Evolutionary conservation across 2,797 vertebrate species (phyloP).

Genomic region (Pristis pectinata): DNA sequence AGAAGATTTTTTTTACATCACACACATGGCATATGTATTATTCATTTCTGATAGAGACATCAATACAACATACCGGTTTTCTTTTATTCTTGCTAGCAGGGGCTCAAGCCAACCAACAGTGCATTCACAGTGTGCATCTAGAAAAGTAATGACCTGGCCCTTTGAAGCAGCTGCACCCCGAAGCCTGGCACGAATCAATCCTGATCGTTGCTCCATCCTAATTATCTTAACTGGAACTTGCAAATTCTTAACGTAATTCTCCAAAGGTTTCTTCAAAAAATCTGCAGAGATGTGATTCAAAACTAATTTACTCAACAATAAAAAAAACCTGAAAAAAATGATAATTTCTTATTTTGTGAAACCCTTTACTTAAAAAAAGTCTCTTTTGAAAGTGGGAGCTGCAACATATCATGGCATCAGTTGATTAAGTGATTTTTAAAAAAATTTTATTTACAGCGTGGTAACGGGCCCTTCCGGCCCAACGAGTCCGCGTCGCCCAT

Average conservation of each 20-base stretch:
- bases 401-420: neutral
- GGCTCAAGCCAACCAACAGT: conserved; percentile 91
- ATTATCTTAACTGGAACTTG: conserved; percentile 77
- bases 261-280: conserved; percentile 80
- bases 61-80: conserved; percentile 73
- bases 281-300: conserved; percentile 57
- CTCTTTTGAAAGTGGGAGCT: neutral
- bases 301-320: conserved; percentile 3
- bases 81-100: conserved; percentile 81
- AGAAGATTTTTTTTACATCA: neutral
- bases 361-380: neutral
- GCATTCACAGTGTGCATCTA: conserved; percentile 97
- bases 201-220: conserved; percentile 89
- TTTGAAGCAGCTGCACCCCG: conserved; percentile 79
- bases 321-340: neutral
- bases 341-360: neutral
- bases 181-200: conserved; percentile 84
- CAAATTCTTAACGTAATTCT: conserved; percentile 73
- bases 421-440: too few species aligned
- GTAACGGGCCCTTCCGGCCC: too few species aligned
- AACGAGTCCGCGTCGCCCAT: too few species aligned
- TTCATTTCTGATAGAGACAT: neutral
- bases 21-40: neutral
- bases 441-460: too few species aligned
- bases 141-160: conserved; percentile 91